These are phyloP conservation scores for Zaprionus ornatus DNA, from an alignment of 1,140 invertebrate species.

Conservation along the genomic window DNA sequence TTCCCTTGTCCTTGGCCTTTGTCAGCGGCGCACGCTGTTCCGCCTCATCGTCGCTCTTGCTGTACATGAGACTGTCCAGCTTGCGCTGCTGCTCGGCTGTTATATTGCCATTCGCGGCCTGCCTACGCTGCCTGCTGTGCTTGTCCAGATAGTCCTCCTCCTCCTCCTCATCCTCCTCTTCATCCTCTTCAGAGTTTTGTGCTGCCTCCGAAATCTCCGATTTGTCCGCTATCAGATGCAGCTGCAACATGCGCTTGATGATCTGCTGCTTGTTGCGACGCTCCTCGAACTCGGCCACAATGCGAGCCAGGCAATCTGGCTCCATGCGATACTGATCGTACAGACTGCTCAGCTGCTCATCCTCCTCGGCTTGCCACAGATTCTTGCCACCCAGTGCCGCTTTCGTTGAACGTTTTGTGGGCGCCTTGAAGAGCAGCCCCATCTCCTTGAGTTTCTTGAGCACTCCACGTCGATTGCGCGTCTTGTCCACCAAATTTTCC, in stretches of 20 bases:
- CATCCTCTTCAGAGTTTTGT: slow-evolving; percentile 5
- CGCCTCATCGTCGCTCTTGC: slow-evolving; percentile 79
- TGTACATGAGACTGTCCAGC: slow-evolving; percentile 76
- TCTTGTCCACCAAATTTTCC: slow-evolving; percentile 91
- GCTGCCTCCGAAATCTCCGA: slow-evolving; percentile 83
- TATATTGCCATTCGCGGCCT: slow-evolving; percentile 55
- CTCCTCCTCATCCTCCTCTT: slow-evolving; percentile 43
- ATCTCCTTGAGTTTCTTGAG: slow-evolving; percentile 94
- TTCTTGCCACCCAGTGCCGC: slow-evolving; percentile 82
- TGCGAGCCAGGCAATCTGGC: slow-evolving; percentile 81
- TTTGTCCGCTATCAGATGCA: slow-evolving; percentile 86
- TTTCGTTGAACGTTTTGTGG: slow-evolving; percentile 85
- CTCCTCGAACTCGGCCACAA: slow-evolving; percentile 84
- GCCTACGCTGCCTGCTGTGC: slow-evolving; percentile 57
- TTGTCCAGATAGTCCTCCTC: slow-evolving; percentile 79
- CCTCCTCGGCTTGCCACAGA: slow-evolving; percentile 90
- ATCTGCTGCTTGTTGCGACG: slow-evolving; percentile 86
- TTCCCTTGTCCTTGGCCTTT: slow-evolving; percentile 45
- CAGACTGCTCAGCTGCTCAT: slow-evolving; percentile 89
- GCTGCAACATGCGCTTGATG: slow-evolving; percentile 87
- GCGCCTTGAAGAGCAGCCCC: slow-evolving; percentile 88
- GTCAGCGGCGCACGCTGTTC: slow-evolving; percentile 46
- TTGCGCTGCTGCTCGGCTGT: slow-evolving; percentile 58
- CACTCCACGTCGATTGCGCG: slow-evolving; percentile 89
- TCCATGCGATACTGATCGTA: slow-evolving; percentile 89